These are phyloP conservation scores for Drosophila micromelanica DNA, from an alignment of 1,140 invertebrate genomes.

Conservation along the genomic window DNA sequence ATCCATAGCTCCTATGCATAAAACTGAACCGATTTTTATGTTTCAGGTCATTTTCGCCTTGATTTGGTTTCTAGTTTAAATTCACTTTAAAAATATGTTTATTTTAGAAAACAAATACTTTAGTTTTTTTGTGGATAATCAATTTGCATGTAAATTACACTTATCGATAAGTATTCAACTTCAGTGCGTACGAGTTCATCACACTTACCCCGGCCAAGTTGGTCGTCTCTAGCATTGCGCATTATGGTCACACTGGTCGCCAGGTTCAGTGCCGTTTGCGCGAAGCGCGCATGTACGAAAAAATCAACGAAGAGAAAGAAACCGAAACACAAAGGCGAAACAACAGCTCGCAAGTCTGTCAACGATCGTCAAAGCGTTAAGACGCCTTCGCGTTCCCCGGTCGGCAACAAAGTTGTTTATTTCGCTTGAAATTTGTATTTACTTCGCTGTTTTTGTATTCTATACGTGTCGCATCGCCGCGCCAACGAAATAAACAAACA, in stretches of 20 bases:
- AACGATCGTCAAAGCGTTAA: constrained; percentile 43
- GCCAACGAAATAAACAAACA: constrained; percentile 12
- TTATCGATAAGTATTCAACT: not conserved
- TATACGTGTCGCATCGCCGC: not conserved
- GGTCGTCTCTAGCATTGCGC: constrained; percentile 3
- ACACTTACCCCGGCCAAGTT: not conserved
- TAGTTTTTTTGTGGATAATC: no score
- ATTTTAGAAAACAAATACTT: no score
- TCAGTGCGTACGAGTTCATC: not conserved
- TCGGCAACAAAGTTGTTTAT: not conserved
- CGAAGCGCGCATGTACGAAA: constrained; percentile 37
- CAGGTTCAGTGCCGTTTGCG: constrained; percentile 8
- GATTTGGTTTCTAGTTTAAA: no score
- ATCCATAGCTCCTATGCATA: no score
- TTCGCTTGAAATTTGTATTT: constrained; percentile 2
- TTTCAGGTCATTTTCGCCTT: no score
- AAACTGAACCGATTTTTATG: no score
- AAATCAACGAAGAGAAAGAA: not conserved
- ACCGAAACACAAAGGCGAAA: constrained; percentile 1
- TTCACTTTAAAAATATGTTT: no score
- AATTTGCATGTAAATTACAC: not conserved
- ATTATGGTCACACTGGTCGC: constrained; percentile 33
- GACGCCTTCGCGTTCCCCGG: constrained; percentile 11
- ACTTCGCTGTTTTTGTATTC: constrained; percentile 20
- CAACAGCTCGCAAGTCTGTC: constrained; percentile 31